These are phyloP conservation scores for Megalopta genalis DNA, from an alignment of 1,140 invertebrate genomes.

Conservation along the genomic window DNA sequence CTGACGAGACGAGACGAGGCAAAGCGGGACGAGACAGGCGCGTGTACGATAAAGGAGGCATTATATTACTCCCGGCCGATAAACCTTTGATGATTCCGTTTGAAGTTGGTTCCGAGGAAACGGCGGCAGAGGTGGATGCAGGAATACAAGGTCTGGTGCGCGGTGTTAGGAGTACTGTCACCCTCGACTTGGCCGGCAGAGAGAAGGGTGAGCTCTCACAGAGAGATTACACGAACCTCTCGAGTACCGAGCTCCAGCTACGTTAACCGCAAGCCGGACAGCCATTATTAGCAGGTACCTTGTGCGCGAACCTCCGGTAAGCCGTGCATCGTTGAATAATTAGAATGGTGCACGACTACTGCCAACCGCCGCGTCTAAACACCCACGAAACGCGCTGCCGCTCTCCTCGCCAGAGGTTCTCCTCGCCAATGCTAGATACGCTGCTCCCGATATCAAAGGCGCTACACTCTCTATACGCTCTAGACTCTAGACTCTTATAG, in stretches of 20 bases:
- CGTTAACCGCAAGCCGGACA: conserved; percentile 76
- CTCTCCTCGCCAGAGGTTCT: background rate
- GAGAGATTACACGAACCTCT: conserved; percentile 76
- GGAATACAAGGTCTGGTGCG: conserved; percentile 12
- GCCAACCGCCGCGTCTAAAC: conserved; percentile 46
- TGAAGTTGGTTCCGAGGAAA: conserved; percentile 64
- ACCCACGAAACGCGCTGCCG: conserved; percentile 20
- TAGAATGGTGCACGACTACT: conserved; percentile 63
- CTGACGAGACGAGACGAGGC: too few relatives aligned
- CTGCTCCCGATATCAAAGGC: conserved; percentile 32
- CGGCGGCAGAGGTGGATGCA: conserved; percentile 40
- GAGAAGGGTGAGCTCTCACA: conserved; percentile 72
- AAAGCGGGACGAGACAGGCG: too few relatives aligned
- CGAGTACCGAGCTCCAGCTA: conserved; percentile 64
- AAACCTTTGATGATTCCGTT: conserved; percentile 79
- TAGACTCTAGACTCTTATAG: too few relatives aligned
- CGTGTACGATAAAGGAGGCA: conserved; percentile 69
- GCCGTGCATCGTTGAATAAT: conserved; percentile 70
- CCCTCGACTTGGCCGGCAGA: conserved; percentile 65
- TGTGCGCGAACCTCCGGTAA: conserved; percentile 53
- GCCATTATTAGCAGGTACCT: conserved; percentile 75
- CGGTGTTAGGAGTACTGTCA: conserved; percentile 56
- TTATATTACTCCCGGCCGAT: conserved; percentile 73
- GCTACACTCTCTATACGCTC: background rate
- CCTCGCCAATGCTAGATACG: background rate